A percentile compares a stretch with the other conserved stretches of the same genome.
Evolutionary conservation across 2,888 invertebrate species (phyloP).

Genomic region (Strigamia maritima): DNA sequence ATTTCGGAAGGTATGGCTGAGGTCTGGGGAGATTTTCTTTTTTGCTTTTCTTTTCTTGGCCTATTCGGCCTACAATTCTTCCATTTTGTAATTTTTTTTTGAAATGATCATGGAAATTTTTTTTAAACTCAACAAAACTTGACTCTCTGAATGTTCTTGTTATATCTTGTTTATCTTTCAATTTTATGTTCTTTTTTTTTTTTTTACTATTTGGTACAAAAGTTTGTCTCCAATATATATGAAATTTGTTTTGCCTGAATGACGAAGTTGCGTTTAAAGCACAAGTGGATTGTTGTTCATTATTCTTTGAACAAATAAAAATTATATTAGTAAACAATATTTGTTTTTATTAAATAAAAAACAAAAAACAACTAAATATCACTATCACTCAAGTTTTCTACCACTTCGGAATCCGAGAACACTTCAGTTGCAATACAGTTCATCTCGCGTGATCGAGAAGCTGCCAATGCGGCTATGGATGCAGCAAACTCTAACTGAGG

Average conservation of each 20-base stretch:
- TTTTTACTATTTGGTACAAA: neutral
- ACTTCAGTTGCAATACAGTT: neutral
- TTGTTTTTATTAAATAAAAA: neutral
- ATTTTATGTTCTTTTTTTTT: neutral
- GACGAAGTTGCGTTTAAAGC: neutral
- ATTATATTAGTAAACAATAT: neutral
- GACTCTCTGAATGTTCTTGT: neutral
- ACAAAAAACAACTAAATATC: neutral
- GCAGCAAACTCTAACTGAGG: neutral
- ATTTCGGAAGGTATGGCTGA: neutral
- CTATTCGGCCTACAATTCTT: neutral
- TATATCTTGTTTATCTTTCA: neutral
- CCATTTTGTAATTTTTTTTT: neutral
- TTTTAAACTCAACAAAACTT: neutral
- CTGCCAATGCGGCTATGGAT: neutral
- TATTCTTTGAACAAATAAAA: slow-evolving; percentile 7
- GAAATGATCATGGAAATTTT: neutral
- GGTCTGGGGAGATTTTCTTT: neutral
- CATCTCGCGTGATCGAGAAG: neutral
- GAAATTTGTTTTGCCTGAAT: neutral
- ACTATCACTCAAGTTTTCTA: neutral
- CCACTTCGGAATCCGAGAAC: neutral
- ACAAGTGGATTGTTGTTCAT: slow-evolving; percentile 12
- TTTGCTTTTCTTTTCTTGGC: neutral
- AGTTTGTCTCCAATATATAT: neutral